phyloP scores from a whole-genome alignment of 2,797 vertebrate species.

The Botia kubotai region DNA sequence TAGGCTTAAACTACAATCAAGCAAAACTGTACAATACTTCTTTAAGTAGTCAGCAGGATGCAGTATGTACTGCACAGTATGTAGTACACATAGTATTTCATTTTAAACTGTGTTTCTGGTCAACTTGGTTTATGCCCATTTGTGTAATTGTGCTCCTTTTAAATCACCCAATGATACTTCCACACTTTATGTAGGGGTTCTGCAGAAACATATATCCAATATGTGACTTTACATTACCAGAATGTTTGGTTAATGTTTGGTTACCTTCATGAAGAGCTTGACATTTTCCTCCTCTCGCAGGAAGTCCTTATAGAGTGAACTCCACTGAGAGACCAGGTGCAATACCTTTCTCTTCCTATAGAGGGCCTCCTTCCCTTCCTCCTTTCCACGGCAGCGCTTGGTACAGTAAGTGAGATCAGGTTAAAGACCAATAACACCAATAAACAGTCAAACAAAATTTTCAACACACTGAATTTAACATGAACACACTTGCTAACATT shows the following conservation, averaged over 20 bases:
- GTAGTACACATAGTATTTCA: too few species aligned
- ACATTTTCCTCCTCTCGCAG: constrained; percentile 93
- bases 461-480: background rate
- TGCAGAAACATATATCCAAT: background rate
- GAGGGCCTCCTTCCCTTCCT: constrained; percentile 89
- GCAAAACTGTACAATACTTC: too few species aligned
- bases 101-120: too few species aligned
- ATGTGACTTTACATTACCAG: background rate
- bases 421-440: constrained; percentile 69
- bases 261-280: constrained; percentile 95
- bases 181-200: background rate
- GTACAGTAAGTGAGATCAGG: constrained; percentile 88
- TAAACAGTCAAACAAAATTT: background rate
- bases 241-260: background rate
- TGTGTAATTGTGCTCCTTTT: too few species aligned
- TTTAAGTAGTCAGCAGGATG: too few species aligned
- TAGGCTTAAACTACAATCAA: too few species aligned
- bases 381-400: constrained; percentile 88
- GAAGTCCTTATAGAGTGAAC: constrained; percentile 93
- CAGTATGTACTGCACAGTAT: too few species aligned
- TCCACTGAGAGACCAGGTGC: constrained; percentile 96
- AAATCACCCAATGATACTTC: too few species aligned
- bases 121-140: too few species aligned
- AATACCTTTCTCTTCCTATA: constrained; percentile 94
- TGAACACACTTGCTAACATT: background rate